Evolutionary conservation across 2,113 vertebrate genomes (phyloP).

Genomic region (Pseudonaja textilis): DNA sequence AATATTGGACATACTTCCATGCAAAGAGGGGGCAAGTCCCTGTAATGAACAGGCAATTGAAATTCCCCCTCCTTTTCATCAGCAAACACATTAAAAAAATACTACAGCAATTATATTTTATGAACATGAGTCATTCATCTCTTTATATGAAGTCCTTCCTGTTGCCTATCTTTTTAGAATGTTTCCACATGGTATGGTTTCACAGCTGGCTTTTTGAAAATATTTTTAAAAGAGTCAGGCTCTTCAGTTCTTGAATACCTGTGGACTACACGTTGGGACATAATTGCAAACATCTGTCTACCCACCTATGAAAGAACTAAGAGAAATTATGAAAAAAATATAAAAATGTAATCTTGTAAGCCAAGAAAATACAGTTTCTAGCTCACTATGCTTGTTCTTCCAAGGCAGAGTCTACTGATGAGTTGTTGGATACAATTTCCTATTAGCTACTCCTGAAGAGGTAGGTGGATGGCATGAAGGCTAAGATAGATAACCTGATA

Average conservation of each 20-base stretch:
- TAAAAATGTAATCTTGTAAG: slow-evolving; percentile 59
- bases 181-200: slow-evolving; percentile 79
- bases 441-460: neutral
- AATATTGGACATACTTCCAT: slow-evolving; percentile 34
- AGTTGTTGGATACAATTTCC: neutral
- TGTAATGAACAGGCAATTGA: slow-evolving; percentile 50
- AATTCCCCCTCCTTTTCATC: slow-evolving; percentile 45
- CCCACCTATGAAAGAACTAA: slow-evolving; percentile 62
- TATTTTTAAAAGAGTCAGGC: slow-evolving; percentile 67
- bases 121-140: slow-evolving; percentile 71
- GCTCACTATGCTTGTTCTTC: neutral
- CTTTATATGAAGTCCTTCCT: slow-evolving; percentile 67
- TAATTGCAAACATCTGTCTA: slow-evolving; percentile 79
- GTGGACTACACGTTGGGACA: slow-evolving; percentile 69
- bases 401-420: neutral
- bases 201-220: slow-evolving; percentile 73
- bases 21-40: neutral
- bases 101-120: slow-evolving; percentile 72
- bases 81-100: slow-evolving; percentile 66
- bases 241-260: slow-evolving; percentile 73
- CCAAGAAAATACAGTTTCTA: slow-evolving; percentile 42
- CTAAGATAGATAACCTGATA: neutral
- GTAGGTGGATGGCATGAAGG: neutral
- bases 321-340: slow-evolving; percentile 62
- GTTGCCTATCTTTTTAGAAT: slow-evolving; percentile 71